A percentile compares a stretch with the other conserved stretches of the same genome.
phyloP scores from a whole-genome alignment of 2,888 invertebrate genomes.

The Aelia acuminata region DNA sequence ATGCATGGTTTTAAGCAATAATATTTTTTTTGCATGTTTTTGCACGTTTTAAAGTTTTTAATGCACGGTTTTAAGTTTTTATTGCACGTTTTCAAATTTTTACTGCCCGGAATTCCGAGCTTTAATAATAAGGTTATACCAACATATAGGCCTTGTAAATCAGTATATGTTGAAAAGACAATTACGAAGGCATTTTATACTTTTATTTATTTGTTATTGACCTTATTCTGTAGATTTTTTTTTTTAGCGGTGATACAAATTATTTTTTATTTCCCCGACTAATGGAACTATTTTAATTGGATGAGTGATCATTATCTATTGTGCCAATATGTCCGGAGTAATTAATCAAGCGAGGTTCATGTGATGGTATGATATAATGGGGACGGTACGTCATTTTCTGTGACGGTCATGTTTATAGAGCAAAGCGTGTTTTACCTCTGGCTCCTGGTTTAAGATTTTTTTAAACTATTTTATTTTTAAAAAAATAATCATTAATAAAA shows the following conservation, averaged over 20 bases:
- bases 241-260: background rate
- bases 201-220: too few relatives aligned
- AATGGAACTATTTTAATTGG: background rate
- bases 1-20: too few relatives aligned
- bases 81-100: too few relatives aligned
- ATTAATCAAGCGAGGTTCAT: background rate
- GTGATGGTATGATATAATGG: background rate
- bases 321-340: background rate
- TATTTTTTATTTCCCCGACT: background rate
- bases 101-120: too few relatives aligned
- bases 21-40: too few relatives aligned
- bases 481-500: too few relatives aligned
- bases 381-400: background rate
- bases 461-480: too few relatives aligned
- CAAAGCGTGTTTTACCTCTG: background rate
- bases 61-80: too few relatives aligned
- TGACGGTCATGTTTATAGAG: background rate
- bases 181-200: background rate
- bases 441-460: too few relatives aligned
- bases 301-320: constrained; percentile 12
- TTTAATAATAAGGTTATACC: too few relatives aligned
- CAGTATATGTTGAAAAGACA: background rate
- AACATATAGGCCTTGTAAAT: background rate
- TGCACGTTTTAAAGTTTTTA: too few relatives aligned
- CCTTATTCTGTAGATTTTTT: background rate